Evolutionary conservation across 2,797 vertebrate genomes (phyloP), one percentile per base, ranked within the genome.

Genomic region (Coendou prehensilis): DNA sequence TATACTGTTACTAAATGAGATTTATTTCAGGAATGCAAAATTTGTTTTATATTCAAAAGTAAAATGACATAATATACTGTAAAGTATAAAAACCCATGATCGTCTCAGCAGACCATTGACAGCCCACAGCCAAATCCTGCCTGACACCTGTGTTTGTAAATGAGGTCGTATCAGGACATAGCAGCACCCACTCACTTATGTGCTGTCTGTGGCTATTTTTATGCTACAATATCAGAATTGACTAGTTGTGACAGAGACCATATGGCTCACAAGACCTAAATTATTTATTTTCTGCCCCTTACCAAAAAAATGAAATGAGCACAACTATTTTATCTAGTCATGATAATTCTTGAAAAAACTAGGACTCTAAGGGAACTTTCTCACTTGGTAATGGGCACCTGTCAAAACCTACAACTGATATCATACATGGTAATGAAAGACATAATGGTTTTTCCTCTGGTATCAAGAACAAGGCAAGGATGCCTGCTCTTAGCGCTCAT

Each of bases 11-110:
- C 76, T 18, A 80, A 78, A 33, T 76, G 9, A 69, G 61, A 33
- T 81, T 69, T 81, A 69, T 88, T 57, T 45, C 56, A 63, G n/a
- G 26, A 73, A 87, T 81, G 20, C 23, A 87, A 87, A 91, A 73
- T 50, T 14, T 37, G 56, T 52, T 69, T 69, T 61, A 73, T 91
- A 83, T 28, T 61, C 56, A 84, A 75, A 87, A 93, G 30, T 73
- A 20, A 90, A 80, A 50, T 82, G 71, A 64, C 63, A 10, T 20
- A 22, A 33, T 45, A 47, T 17, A 2, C 26, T 56, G 33, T 61
- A 71, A 82, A 82, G 28, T 26, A 71, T 33, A 69, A 64, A 75
- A 82, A 28, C 23, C 26, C 17, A 45, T 73, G 54, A n/a, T 73
- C 11, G 18, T 73, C 56, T 88, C 37, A 33, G 8, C 52, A 93